phyloP scores from a whole-genome alignment of 1,140 invertebrate species.

The Bombus consobrinus region DNA sequence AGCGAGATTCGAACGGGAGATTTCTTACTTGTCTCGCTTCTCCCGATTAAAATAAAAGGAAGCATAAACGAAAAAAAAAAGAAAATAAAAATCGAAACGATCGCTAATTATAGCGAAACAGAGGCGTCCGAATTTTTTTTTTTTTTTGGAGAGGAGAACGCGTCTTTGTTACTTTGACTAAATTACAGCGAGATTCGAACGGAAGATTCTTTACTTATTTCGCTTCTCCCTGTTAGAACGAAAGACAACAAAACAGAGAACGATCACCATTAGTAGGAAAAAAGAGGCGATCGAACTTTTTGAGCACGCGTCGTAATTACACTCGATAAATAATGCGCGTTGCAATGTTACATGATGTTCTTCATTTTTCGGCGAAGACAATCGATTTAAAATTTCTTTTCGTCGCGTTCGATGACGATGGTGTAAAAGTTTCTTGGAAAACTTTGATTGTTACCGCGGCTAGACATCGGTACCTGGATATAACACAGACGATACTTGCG shows the following conservation, averaged over 20 bases:
- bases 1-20: background rate
- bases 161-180: background rate
- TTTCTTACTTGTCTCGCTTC: background rate
- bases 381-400: background rate
- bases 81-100: no score
- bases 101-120: no score
- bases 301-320: constrained; percentile 19
- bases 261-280: background rate
- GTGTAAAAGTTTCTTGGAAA: constrained; percentile 18
- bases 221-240: background rate
- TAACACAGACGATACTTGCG: constrained; percentile 33
- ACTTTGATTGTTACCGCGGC: constrained; percentile 27
- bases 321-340: background rate
- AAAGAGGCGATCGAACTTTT: constrained; percentile 4
- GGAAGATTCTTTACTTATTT: background rate
- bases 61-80: background rate
- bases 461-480: constrained; percentile 35
- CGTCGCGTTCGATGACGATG: background rate
- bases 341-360: background rate
- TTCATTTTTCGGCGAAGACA: background rate
- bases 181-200: constrained; percentile 7
- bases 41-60: background rate
- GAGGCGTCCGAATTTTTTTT: no score
- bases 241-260: background rate
- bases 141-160: background rate